These are phyloP conservation scores for Heterochromis multidens DNA, from an alignment of 2,113 vertebrate genomes.

Conservation along the genomic window DNA sequence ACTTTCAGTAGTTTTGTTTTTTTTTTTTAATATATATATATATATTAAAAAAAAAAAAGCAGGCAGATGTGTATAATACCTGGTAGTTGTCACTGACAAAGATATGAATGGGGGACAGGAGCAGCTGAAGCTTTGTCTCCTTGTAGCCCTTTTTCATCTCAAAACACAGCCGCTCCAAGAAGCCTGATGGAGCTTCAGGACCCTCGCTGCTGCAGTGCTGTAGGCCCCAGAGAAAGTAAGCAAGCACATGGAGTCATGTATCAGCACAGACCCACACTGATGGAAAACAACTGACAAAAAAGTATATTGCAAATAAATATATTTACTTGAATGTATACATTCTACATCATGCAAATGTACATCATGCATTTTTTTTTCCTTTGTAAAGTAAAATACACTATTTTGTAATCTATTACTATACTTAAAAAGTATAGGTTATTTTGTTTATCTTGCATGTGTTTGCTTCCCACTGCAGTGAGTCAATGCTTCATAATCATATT, in stretches of 20 bases:
- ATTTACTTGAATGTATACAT: background rate
- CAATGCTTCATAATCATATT: background rate
- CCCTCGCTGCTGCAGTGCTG: constrained; percentile 92
- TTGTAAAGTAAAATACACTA: background rate
- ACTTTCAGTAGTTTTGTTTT: background rate
- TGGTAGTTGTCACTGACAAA: constrained; percentile 95
- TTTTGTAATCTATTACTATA: background rate
- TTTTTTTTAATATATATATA: no score
- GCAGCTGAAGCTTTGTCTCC: constrained; percentile 94
- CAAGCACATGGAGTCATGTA: background rate
- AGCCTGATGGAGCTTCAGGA: constrained; percentile 90
- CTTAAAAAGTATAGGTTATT: background rate
- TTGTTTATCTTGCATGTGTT: background rate
- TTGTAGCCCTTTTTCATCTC: constrained; percentile 98
- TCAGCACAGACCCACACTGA: background rate
- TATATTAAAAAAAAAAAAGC: no score
- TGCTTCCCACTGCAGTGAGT: background rate
- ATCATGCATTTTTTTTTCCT: background rate
- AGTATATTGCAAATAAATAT: background rate
- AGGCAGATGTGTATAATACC: constrained; percentile 68
- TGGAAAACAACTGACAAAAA: background rate
- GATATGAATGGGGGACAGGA: constrained; percentile 90
- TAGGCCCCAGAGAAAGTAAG: background rate
- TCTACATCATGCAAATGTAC: background rate
- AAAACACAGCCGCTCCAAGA: constrained; percentile 93